These are phyloP conservation scores for Neogobius melanostomus DNA, from an alignment of 2,113 vertebrate species.

Conservation along the genomic window DNA sequence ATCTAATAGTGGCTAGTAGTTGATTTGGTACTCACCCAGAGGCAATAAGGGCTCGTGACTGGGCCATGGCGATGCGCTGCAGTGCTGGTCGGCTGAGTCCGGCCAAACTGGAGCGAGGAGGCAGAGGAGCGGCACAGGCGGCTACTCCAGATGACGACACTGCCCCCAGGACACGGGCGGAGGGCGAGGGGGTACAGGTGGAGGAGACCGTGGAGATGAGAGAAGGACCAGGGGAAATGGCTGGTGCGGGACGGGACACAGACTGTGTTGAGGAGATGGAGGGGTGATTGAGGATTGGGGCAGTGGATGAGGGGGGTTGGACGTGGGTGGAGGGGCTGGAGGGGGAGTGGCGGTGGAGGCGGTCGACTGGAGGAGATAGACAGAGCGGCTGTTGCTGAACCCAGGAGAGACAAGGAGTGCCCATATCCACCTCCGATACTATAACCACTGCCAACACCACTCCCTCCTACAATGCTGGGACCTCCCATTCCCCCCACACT, in stretches of 20 bases:
- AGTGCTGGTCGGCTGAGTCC: constrained; percentile 87
- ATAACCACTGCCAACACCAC: constrained; percentile 20
- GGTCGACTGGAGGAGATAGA: constrained; percentile 73
- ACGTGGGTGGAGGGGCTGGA: constrained; percentile 66
- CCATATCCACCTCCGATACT: constrained; percentile 57
- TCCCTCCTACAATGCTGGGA: constrained; percentile 35
- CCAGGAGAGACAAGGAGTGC: constrained; percentile 60
- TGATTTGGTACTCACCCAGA: constrained; percentile 83
- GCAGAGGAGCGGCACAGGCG: constrained; percentile 71
- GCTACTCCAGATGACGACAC: constrained; percentile 61
- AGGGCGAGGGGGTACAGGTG: constrained; percentile 67
- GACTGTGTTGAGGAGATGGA: constrained; percentile 59
- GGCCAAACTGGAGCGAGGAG: constrained; percentile 78
- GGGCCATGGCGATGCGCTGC: constrained; percentile 91
- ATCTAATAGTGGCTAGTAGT: background rate
- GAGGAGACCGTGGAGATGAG: constrained; percentile 70
- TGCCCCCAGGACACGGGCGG: constrained; percentile 71
- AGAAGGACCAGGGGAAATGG: constrained; percentile 24
- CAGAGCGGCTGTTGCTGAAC: constrained; percentile 74
- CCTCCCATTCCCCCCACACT: constrained; percentile 37
- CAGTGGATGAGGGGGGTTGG: constrained; percentile 38
- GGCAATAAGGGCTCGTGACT: constrained; percentile 92
- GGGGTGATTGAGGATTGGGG: constrained; percentile 7
- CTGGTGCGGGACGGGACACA: constrained; percentile 10
- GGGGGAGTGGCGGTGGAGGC: constrained; percentile 76